Evolutionary conservation across 2,113 vertebrate genomes (phyloP).

Genomic region (Planiliza haematocheilus): DNA sequence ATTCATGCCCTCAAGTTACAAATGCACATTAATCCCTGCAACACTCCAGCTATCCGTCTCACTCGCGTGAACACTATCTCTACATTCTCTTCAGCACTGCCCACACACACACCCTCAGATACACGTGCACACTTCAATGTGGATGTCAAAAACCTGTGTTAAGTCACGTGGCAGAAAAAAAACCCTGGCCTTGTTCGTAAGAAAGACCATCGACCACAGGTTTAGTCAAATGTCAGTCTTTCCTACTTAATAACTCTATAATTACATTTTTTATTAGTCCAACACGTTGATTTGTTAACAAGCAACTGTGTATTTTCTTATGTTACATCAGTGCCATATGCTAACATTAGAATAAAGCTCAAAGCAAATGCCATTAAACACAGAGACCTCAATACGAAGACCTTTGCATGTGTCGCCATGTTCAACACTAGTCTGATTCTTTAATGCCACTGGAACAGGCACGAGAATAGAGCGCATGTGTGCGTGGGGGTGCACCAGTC

Average conservation of each 20-base stretch:
- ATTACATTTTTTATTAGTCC: too few relatives aligned
- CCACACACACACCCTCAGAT: background rate
- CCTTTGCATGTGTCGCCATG: constrained; percentile 31
- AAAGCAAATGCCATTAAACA: constrained; percentile 31
- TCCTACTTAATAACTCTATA: too few relatives aligned
- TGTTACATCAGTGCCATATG: background rate
- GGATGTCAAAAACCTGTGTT: background rate
- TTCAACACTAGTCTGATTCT: constrained; percentile 21
- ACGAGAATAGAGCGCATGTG: constrained; percentile 20
- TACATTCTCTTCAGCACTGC: constrained; percentile 3
- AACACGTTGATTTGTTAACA: background rate
- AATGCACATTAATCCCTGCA: constrained; percentile 56
- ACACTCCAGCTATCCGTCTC: constrained; percentile 17
- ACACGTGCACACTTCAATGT: background rate
- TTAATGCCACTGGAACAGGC: constrained; percentile 20
- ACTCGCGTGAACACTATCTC: constrained; percentile 21
- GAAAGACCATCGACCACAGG: background rate
- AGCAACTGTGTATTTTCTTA: background rate
- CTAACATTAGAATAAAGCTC: background rate
- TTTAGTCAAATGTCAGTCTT: too few relatives aligned
- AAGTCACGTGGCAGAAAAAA: background rate
- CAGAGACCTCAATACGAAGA: constrained; percentile 9
- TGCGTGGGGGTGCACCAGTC: constrained; percentile 46
- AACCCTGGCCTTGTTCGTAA: background rate
- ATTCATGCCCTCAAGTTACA: constrained; percentile 54